phyloP scores from a whole-genome alignment of 2,888 invertebrate species.

The Drosophila tripunctata region DNA sequence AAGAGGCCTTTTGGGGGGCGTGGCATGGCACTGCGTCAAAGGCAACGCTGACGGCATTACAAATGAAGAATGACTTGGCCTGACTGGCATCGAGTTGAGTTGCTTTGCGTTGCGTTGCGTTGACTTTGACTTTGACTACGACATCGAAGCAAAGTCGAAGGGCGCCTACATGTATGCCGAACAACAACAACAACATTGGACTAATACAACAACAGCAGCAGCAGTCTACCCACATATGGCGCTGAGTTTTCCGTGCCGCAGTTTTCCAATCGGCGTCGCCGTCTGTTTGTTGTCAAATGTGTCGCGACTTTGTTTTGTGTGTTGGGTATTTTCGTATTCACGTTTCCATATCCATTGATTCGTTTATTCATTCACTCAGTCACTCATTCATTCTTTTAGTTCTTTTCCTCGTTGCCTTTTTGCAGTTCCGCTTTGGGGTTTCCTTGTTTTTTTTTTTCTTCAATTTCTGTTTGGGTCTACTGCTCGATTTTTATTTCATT shows the following conservation, averaged over 20 bases:
- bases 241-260: slow-evolving; percentile 28
- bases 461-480: slow-evolving; percentile 26
- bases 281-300: slow-evolving; percentile 70
- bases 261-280: slow-evolving; percentile 44
- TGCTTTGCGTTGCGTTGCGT: slow-evolving; percentile 44
- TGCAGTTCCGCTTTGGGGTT: slow-evolving; percentile 59
- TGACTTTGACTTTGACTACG: slow-evolving; percentile 56
- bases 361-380: slow-evolving; percentile 34
- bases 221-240: slow-evolving; percentile 57
- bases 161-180: slow-evolving; percentile 57
- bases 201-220: slow-evolving; percentile 16
- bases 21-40: slow-evolving; percentile 43
- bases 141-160: slow-evolving; percentile 40
- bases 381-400: slow-evolving; percentile 33
- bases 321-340: slow-evolving; percentile 35
- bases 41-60: slow-evolving; percentile 62
- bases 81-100: slow-evolving; percentile 21
- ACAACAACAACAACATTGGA: slow-evolving; percentile 12
- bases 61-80: slow-evolving; percentile 67
- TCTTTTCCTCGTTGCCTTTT: slow-evolving; percentile 21
- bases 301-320: slow-evolving; percentile 57
- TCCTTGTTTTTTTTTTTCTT: not conserved
- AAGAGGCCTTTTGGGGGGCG: slow-evolving; percentile 29
- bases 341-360: slow-evolving; percentile 52
- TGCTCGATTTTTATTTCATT: slow-evolving; percentile 62